These are phyloP conservation scores for Nansenia antarctica DNA, from an alignment of 2,113 vertebrate species.

Conservation along the genomic window DNA sequence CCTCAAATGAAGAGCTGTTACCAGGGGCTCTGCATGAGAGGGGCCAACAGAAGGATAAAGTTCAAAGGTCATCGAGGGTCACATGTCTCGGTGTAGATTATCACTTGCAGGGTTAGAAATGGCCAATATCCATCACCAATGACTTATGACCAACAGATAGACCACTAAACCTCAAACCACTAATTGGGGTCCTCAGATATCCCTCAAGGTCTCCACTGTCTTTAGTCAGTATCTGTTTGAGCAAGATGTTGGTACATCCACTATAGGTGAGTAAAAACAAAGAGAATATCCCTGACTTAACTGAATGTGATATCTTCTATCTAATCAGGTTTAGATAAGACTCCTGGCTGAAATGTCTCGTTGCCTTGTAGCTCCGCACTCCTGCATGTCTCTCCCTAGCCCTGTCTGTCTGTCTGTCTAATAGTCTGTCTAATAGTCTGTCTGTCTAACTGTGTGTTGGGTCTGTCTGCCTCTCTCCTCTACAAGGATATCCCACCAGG, in stretches of 20 bases:
- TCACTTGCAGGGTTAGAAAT: no score
- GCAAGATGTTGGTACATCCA: not conserved
- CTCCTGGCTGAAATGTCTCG: not conserved
- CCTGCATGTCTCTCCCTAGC: not conserved
- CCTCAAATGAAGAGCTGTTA: not conserved
- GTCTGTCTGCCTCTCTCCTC: no score
- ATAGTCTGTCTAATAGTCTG: not conserved
- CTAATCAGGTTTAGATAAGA: slow-evolving; percentile 10
- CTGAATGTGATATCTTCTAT: not conserved
- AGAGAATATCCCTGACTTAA: not conserved
- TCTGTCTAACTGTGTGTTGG: not conserved
- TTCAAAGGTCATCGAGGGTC: not conserved
- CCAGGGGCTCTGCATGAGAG: not conserved
- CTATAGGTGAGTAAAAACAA: not conserved
- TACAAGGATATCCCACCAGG: not conserved
- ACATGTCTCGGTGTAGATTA: no score
- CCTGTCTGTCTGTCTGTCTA: not conserved
- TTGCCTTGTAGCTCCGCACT: not conserved
- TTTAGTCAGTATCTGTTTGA: not conserved
- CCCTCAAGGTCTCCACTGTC: not conserved
- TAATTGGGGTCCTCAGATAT: not conserved
- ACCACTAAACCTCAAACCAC: not conserved
- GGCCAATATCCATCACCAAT: no score
- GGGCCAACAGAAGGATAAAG: not conserved
- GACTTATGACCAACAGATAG: not conserved